Evolutionary conservation across 2,888 invertebrate species (phyloP), one percentile per base, ranked within the genome.

Genomic region (Hemithea aestivaria): DNA sequence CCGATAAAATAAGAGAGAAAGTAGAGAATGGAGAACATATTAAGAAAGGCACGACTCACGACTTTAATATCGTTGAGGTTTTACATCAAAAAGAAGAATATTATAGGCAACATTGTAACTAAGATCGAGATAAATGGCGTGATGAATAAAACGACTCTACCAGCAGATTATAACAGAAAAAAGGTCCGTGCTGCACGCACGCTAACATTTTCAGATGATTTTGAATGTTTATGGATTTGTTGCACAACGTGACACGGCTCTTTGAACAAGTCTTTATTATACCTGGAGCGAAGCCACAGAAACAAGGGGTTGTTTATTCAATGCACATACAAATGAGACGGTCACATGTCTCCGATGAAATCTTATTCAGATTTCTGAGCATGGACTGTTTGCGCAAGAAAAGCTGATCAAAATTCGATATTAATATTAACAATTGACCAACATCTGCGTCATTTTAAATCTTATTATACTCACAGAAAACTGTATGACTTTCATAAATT

Each of bases 351-450:
- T 35, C 24, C 45, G 51, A 57, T 58, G 49, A 53, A 65, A 16
- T 16, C 16, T 2, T 16, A 16, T 16, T 16, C 16, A 16, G 16
- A 16, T 16, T 4, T 16, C 16, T 16, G 16, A 16, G 16, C 16
- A 16, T 16, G 16, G 5, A 55, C 53, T 48, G 52, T 64, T 59
- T 57, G 56, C 58, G 53, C 60, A 62, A 59, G 55, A 46, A 49
- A 41, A 56, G 40, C 73, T 72, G 64, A 46, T 84, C 75, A 82
- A 82, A 80, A 85, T 85, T 82, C 85, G 33, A 60, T 73, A 85
- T 85, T 67, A 82, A 85, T 85, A 85, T 85, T 85, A 81, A 85
- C 73, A 53, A 56, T 53, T 65, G 45, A 61, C 68, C 57, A 45
- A 38, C 46, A 41, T 30, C 58, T 73, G 74, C 84, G 84, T 83